Evolutionary conservation across 2,888 invertebrate species (phyloP), one percentile per base, ranked within the genome.

Genomic region (Aphodius sticticus): DNA sequence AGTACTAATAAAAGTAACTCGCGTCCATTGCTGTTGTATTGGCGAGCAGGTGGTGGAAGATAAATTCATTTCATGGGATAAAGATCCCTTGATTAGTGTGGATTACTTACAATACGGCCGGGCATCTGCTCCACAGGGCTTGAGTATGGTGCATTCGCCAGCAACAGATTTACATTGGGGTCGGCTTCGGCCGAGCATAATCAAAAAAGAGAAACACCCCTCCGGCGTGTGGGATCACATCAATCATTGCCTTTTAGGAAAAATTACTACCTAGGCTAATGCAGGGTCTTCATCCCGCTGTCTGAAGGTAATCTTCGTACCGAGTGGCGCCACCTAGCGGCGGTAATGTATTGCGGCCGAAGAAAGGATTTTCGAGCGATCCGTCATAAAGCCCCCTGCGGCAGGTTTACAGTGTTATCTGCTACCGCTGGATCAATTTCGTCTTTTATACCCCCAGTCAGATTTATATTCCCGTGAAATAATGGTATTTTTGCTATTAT

Each of bases 211-310:
- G 84, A 84, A 84, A 85, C 83, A 83, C 82, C 77, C 80, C 80
- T 70, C 76, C 78, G 79, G 81, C 79, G 78, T 76, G 74, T 79
- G 81, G 80, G 77, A 81, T 82, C 80, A 80, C 84, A 85, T 85
- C 85, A 84, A 84, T 85, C 85, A 85, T 82, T 83, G 83, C 82
- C 83, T 80, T 82, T 82, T 81, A 82, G 81, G 82, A 77, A 81
- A 81, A 84, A 83, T 83, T 82, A 84, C 82, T 83, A 82, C 83
- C 82, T 74, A 35, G 81, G 82, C 82, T 84, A 83, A 83, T 84
- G 82, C 82, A 81, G 77, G 82, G 82, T 82, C 83, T 80, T 83
- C 82, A 83, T 82, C 83, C 82, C 78, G 82, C 80, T 53, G 53
- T 53, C 53, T 53, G 53, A 53, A 53, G 81, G 83, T 82, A 83